A percentile compares a stretch with the other conserved stretches of the same genome.
Conservation (phyloP, 2,888 invertebrate species). For the Mamestra brassicae region DNA sequence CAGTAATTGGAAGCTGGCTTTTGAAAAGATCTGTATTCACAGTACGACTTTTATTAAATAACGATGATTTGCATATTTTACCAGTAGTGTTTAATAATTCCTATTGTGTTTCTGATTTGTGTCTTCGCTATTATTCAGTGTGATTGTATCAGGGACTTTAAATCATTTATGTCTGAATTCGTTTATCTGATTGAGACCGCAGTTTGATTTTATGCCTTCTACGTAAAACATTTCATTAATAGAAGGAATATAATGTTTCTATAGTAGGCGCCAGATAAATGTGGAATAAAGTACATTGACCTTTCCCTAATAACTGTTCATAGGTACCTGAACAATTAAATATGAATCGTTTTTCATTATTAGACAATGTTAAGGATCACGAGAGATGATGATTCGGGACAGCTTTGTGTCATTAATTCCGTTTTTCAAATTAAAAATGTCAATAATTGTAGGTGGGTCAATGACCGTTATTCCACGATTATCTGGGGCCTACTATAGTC, state of each 20-base stretch:
- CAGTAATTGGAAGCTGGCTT: constrained; percentile 46
- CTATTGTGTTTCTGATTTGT: constrained; percentile 40
- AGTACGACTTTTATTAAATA: constrained; percentile 30
- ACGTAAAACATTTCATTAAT: constrained; percentile 18
- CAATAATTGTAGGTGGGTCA: no score
- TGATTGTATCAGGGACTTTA: constrained; percentile 47
- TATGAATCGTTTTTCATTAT: no score
- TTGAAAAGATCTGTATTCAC: constrained; percentile 32
- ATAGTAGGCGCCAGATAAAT: no score
- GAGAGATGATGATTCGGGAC: no score
- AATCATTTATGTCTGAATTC: constrained; percentile 38
- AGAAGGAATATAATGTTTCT: neutral
- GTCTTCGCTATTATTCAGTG: constrained; percentile 36
- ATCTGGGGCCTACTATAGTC: no score
- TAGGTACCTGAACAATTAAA: no score
- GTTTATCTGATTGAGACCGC: constrained; percentile 24
- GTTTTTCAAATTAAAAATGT: no score
- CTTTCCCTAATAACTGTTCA: no score
- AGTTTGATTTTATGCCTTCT: neutral
- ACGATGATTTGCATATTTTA: constrained; percentile 45
- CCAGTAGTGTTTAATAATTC: constrained; percentile 28
- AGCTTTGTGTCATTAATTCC: no score
- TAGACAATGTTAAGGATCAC: no score
- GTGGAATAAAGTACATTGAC: no score
- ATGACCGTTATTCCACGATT: no score